A percentile compares a stretch with the other conserved stretches of the same genome.
phyloP scores from a whole-genome alignment of 2,888 invertebrate genomes.

The Margaritifera margaritifera region DNA sequence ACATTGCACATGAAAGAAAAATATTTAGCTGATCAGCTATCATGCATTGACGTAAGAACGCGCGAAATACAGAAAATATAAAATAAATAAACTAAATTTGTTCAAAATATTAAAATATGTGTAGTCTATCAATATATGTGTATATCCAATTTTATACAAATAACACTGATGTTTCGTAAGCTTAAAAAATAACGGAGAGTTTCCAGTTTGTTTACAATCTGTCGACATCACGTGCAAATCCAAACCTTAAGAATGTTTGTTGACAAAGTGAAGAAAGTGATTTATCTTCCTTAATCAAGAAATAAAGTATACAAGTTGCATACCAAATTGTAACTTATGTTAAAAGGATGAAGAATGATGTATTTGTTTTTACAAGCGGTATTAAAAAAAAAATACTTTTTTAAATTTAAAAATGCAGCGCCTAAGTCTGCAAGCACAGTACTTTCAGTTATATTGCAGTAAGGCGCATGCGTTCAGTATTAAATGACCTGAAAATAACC shows the following conservation, averaged over 20 bases:
- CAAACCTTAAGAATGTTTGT: too few species aligned
- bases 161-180: not conserved
- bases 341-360: not conserved
- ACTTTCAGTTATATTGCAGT: conserved; percentile 11
- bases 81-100: too few species aligned
- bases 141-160: too few species aligned
- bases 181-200: not conserved
- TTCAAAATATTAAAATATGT: too few species aligned
- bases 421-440: too few species aligned
- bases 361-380: conserved; percentile 26
- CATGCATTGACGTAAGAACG: too few species aligned
- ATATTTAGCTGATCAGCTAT: too few species aligned
- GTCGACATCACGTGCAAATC: conserved; percentile 6
- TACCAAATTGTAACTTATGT: conserved; percentile 27
- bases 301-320: conserved; percentile 19
- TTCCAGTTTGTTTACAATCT: conserved; percentile 7
- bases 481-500: conserved; percentile 19
- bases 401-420: not conserved
- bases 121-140: too few species aligned
- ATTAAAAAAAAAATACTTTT: conserved; percentile 25
- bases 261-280: conserved; percentile 5
- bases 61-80: too few species aligned
- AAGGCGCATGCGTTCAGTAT: conserved; percentile 21
- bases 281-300: not conserved
- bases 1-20: too few species aligned